phyloP scores from a whole-genome alignment of 2,888 invertebrate genomes.

The Cinara cedri region DNA sequence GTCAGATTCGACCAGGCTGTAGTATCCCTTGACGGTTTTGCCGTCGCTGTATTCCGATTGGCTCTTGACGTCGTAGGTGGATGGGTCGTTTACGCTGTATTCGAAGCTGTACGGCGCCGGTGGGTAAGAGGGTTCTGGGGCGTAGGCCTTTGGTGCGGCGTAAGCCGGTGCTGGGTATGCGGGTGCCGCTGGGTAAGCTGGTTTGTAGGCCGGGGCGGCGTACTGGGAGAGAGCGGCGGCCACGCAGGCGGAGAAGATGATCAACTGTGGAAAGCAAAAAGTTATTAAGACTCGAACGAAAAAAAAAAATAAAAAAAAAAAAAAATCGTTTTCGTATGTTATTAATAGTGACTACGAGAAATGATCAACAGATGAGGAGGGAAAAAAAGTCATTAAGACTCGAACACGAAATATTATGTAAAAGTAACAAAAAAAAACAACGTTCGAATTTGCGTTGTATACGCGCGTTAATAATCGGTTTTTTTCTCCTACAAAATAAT shows the following conservation, averaged over 20 bases:
- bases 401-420: too few relatives aligned
- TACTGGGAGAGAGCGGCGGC: conserved; percentile 43
- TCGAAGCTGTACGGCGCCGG: conserved; percentile 53
- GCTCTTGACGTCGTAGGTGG: conserved; percentile 56
- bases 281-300: too few relatives aligned
- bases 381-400: too few relatives aligned
- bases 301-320: not conserved
- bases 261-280: too few relatives aligned
- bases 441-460: too few relatives aligned
- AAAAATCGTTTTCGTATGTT: too few relatives aligned
- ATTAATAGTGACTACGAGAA: too few relatives aligned
- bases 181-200: conserved; percentile 4
- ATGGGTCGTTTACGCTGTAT: conserved; percentile 52
- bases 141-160: conserved; percentile 51
- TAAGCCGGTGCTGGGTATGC: conserved; percentile 34
- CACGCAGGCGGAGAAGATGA: conserved; percentile 50
- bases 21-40: conserved; percentile 61
- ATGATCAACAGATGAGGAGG: too few relatives aligned
- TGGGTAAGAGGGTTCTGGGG: conserved; percentile 49
- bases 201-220: conserved; percentile 10
- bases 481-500: too few relatives aligned
- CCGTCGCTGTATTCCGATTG: conserved; percentile 63
- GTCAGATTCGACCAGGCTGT: conserved; percentile 63
- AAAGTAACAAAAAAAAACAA: too few relatives aligned
- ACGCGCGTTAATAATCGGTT: too few relatives aligned